These are phyloP conservation scores for Rhombomys opimus DNA, from an alignment of 2,113 vertebrate genomes.

Conservation along the genomic window DNA sequence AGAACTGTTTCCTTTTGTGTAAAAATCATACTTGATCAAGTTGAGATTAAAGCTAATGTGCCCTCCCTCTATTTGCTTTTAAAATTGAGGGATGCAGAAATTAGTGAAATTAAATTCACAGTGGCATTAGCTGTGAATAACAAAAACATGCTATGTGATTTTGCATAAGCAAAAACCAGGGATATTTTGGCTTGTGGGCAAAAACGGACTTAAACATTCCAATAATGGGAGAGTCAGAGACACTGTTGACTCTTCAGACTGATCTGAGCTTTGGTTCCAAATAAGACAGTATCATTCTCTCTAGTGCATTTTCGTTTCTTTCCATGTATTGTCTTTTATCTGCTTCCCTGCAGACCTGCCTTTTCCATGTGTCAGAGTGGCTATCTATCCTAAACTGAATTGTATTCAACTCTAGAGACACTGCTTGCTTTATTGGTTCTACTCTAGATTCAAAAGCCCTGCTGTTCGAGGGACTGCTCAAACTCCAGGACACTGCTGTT, in stretches of 20 bases:
- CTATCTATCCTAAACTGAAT: not conserved
- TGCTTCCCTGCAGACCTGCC: not conserved
- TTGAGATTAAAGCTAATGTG: constrained; percentile 73
- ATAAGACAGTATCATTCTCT: not conserved
- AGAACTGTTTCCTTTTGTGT: constrained; percentile 71
- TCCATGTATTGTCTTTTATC: not conserved
- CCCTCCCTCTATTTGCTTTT: constrained; percentile 68
- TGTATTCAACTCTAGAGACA: constrained; percentile 6
- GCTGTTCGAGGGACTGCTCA: not conserved
- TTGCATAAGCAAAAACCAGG: constrained; percentile 54
- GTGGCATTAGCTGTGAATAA: constrained; percentile 73
- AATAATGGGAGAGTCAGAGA: not conserved
- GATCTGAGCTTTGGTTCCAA: not conserved
- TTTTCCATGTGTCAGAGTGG: not conserved
- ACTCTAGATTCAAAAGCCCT: not conserved
- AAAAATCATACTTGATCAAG: constrained; percentile 74
- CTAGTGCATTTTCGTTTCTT: not conserved
- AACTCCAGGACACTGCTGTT: not conserved
- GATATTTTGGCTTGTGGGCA: constrained; percentile 51
- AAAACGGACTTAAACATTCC: not conserved
- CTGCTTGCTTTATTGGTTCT: not conserved
- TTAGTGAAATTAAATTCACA: constrained; percentile 79
- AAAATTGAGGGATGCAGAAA: constrained; percentile 75
- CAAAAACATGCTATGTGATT: constrained; percentile 51
- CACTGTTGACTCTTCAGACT: not conserved